Evolutionary conservation across 2,113 vertebrate genomes (phyloP).

Genomic region (Mystacornis crossleyi): DNA sequence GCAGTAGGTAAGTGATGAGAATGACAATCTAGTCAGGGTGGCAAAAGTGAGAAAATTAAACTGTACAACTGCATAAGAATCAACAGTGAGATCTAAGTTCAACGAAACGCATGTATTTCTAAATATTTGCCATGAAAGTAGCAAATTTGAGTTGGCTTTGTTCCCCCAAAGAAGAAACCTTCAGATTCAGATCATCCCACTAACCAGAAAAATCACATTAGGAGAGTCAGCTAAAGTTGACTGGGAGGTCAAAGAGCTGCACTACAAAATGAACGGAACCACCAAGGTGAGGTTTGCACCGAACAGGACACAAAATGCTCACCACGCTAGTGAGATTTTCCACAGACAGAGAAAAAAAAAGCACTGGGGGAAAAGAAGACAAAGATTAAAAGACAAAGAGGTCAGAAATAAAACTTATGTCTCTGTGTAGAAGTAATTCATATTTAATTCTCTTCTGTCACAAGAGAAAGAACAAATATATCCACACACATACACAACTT

Average conservation of each 20-base stretch:
- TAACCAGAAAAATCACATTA: background rate
- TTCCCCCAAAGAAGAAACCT: background rate
- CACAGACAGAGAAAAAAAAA: background rate
- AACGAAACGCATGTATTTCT: background rate
- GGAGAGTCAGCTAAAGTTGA: background rate
- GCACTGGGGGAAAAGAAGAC: accelerated
- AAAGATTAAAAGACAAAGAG: background rate
- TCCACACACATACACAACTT: background rate
- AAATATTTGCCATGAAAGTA: background rate
- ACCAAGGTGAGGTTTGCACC: background rate
- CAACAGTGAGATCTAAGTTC: background rate
- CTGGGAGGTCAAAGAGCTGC: background rate
- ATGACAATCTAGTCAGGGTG: background rate
- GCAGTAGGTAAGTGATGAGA: background rate
- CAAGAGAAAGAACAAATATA: background rate
- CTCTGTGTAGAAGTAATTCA: background rate
- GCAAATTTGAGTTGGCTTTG: background rate
- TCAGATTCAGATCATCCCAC: background rate
- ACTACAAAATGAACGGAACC: accelerated
- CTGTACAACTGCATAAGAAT: background rate
- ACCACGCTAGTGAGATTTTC: background rate
- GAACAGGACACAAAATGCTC: background rate
- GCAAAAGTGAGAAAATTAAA: background rate
- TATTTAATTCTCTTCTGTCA: background rate
- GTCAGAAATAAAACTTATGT: background rate